A percentile compares a stretch with the other conserved stretches of the same genome.
These are phyloP conservation scores for Leptopilina drosophilae DNA, from an alignment of 2,888 invertebrate species.

Conservation along the genomic window DNA sequence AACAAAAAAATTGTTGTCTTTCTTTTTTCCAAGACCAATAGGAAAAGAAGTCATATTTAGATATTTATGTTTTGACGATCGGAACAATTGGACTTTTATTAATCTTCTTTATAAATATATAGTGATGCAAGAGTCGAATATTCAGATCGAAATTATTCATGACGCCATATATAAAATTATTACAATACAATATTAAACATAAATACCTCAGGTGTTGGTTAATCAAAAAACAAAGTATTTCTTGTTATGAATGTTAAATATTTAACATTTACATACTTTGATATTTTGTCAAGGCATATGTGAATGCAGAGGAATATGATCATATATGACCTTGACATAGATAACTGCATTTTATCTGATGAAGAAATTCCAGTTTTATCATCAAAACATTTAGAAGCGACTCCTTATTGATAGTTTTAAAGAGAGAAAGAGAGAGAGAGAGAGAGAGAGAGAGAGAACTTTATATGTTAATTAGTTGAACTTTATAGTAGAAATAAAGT, in stretches of 20 bases:
- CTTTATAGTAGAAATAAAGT: neutral
- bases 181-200: neutral
- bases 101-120: neutral
- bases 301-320: constrained; percentile 23
- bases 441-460: neutral
- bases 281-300: constrained; percentile 19
- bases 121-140: constrained; percentile 33
- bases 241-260: constrained; percentile 25
- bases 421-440: neutral
- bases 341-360: constrained; percentile 58
- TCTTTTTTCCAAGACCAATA: no score
- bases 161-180: neutral
- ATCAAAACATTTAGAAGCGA: constrained; percentile 2
- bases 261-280: constrained; percentile 25
- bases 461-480: neutral
- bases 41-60: no score
- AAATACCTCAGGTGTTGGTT: neutral
- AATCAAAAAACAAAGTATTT: constrained; percentile 19
- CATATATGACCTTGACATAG: constrained; percentile 57
- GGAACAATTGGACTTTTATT: neutral
- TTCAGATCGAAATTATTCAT: constrained; percentile 15
- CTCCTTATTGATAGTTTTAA: constrained; percentile 2
- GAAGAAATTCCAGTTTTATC: constrained; percentile 54
- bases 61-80: neutral
- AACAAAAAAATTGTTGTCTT: no score